A percentile compares a stretch with the other conserved stretches of the same genome.
Evolutionary conservation across 2,797 vertebrate species (phyloP).

Genomic region (Sebastes wilsoni): DNA sequence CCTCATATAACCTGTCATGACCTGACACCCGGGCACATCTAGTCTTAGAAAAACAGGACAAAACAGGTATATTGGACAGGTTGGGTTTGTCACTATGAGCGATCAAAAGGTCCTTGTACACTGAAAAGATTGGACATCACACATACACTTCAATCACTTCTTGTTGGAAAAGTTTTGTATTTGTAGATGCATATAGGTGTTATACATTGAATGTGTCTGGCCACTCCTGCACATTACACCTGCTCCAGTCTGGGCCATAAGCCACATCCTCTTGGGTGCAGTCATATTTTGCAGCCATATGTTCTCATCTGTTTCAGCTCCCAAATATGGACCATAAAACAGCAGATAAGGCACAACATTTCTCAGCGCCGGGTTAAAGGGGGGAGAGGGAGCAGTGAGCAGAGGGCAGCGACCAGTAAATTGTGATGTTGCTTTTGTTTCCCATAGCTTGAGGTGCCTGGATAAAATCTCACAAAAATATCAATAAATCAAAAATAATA

Average conservation of each 20-base stretch:
- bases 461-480: constrained; percentile 45
- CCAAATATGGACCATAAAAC: constrained; percentile 28
- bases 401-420: constrained; percentile 32
- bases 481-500: constrained; percentile 29
- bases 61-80: background rate
- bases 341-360: constrained; percentile 32
- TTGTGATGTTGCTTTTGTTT: constrained; percentile 49
- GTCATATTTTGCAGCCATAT: constrained; percentile 49
- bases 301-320: constrained; percentile 34
- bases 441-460: constrained; percentile 31
- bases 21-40: too few relatives aligned
- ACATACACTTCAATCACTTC: background rate
- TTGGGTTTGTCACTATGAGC: background rate
- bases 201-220: background rate
- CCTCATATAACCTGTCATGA: too few relatives aligned
- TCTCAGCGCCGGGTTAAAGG: constrained; percentile 8
- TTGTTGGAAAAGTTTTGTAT: background rate
- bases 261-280: constrained; percentile 22
- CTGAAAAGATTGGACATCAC: background rate
- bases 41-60: too few relatives aligned
- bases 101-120: background rate
- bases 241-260: constrained; percentile 9
- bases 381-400: constrained; percentile 11
- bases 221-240: background rate
- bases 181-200: background rate